Conservation (phyloP, 2,888 invertebrate species). For the Leptarthrus brevirostris region DNA sequence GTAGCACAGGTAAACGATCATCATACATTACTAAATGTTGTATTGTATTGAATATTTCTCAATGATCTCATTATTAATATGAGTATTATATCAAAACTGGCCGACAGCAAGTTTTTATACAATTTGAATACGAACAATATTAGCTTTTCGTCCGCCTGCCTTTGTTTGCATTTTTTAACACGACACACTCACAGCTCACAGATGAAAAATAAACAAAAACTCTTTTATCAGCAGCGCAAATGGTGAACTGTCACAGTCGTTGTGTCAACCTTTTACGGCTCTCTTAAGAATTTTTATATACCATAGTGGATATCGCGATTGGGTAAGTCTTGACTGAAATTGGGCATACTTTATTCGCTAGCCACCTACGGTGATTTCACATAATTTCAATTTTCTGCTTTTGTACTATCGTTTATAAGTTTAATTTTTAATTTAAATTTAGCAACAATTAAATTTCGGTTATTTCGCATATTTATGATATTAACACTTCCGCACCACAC, state of each 20-base stretch:
- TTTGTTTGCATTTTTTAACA: not conserved
- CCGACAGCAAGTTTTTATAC: not conserved
- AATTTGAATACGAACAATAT: conserved; percentile 6
- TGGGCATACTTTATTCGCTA: no score
- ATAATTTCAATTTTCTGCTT: no score
- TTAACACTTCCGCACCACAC: no score
- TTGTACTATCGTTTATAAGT: no score
- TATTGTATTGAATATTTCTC: not conserved
- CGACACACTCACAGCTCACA: not conserved
- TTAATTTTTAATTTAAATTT: no score
- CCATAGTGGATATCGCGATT: not conserved
- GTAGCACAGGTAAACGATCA: no score
- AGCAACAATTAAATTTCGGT: no score
- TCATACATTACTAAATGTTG: not conserved
- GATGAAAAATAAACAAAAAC: not conserved
- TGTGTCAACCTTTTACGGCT: not conserved
- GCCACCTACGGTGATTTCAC: no score
- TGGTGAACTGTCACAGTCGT: not conserved
- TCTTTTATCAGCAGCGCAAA: not conserved
- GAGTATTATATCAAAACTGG: not conserved
- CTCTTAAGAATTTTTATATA: not conserved
- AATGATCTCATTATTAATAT: conserved; percentile 28
- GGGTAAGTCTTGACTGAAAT: no score
- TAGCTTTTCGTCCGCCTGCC: not conserved
- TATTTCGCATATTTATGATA: not conserved